Percentiles rank a stretch among this genome's conserved stretches.
phyloP scores from a whole-genome alignment of 1,140 invertebrate genomes.

The Cyphomyrmex costatus region DNA sequence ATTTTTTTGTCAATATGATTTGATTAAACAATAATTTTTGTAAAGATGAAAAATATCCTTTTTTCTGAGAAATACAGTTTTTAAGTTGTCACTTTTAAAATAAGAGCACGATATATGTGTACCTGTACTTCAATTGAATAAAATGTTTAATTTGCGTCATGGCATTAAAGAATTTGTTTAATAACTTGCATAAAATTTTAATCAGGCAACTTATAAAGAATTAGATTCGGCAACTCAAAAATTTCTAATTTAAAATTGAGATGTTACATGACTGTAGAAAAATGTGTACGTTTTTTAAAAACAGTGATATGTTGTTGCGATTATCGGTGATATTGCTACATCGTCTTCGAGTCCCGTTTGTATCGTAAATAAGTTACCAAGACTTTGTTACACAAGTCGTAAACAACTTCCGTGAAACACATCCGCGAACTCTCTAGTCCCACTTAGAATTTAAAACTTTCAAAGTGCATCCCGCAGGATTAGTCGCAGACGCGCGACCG shows the following conservation, averaged over 20 bases:
- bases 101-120: no score
- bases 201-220: no score
- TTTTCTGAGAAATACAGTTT: no score
- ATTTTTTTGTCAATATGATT: no score
- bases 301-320: not conserved
- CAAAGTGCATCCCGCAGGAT: constrained; percentile 41
- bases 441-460: constrained; percentile 48
- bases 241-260: not conserved
- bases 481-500: not conserved
- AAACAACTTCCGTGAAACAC: constrained; percentile 28
- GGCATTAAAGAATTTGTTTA: no score
- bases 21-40: no score
- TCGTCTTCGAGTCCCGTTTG: not conserved
- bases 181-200: no score
- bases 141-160: no score
- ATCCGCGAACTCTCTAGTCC: not conserved
- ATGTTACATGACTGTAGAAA: not conserved
- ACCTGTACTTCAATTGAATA: no score
- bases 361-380: constrained; percentile 40
- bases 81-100: no score
- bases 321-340: constrained; percentile 3
- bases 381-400: constrained; percentile 37
- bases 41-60: no score
- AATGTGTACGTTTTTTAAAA: not conserved
- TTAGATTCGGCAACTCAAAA: not conserved